Evolutionary conservation across 2,113 vertebrate genomes (phyloP), one percentile per base, ranked within the genome.

Genomic region (Brachirus orientalis): DNA sequence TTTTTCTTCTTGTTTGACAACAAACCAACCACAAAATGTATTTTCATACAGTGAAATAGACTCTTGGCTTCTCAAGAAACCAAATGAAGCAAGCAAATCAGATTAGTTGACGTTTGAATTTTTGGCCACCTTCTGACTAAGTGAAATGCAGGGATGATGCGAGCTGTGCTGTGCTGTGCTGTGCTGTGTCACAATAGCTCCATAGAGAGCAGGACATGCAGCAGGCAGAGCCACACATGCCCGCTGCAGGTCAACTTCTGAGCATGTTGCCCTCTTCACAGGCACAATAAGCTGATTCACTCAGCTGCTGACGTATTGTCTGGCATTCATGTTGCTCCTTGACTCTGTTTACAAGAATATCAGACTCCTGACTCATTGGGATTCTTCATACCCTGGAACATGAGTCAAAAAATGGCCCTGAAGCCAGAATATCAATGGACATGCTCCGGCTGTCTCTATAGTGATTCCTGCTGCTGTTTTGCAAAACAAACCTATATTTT

Each of bases 281-380:
- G 48, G 65, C 68, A 86, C 87, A 91, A 85, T 72, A 77, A 82
- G 73, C 68, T 84, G 80, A 86, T 87, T 92, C 85, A 88, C 65
- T 63, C 16, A 1, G 14, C 48, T 69, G 64, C 72, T 90, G 86
- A 90, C 84, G 73, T 78, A 35, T 85, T 83, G 82, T 90, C 88
- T 90, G 85, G 75, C 71, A 51, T 82, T 69, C 72, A 41, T 63
- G 62, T 55, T 69, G 58, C 73, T 77, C 74, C 63, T 72, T 77
- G 74, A 81, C 69, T 75, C 61, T 79, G 66, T 88, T 91, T 85
- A 86, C 78, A 64, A 72, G 81, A 86, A 85, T 77, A 79, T 86
- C 60, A 76, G 53, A 54, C 65, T 59, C 68, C 82, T 89, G 85
- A 90, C 63, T 90, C 91, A 89, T 73, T 36, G 9, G 61, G 65